Conservation (phyloP, 1,140 invertebrate species). For the Steinernema khuongi region DNA sequence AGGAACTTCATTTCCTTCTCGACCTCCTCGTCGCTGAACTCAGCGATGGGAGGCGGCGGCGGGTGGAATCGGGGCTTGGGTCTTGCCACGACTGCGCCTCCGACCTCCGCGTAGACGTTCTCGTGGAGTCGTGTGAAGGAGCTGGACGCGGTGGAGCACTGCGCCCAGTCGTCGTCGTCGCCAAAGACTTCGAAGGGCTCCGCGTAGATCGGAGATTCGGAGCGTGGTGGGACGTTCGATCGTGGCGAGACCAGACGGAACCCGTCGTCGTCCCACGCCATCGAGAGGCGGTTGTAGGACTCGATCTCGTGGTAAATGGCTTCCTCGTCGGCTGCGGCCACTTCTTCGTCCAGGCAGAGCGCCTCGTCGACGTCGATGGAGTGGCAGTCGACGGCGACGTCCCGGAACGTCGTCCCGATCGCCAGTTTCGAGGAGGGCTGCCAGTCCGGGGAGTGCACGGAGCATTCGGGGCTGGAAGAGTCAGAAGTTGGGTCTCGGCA, state of each 20-base stretch:
- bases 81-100: not conserved
- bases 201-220: constrained; percentile 8
- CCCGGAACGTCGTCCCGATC: constrained; percentile 30
- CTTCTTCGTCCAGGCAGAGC: constrained; percentile 8
- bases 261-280: constrained; percentile 8
- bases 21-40: constrained; percentile 11
- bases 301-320: constrained; percentile 12
- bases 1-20: constrained; percentile 11
- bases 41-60: not conserved
- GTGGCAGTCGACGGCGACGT: constrained; percentile 32
- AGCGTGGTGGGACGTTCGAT: not conserved
- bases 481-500: too few relatives aligned
- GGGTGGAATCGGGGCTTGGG: constrained; percentile 1
- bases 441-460: constrained; percentile 41
- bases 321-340: not conserved
- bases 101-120: constrained; percentile 9
- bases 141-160: not conserved
- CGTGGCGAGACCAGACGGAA: too few relatives aligned
- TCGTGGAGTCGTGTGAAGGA: not conserved
- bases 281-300: constrained; percentile 8
- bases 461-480: constrained; percentile 39
- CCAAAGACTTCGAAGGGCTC: not conserved
- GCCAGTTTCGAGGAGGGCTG: constrained; percentile 23
- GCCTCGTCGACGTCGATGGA: constrained; percentile 18
- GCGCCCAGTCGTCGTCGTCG: not conserved